Evolutionary conservation across 2,797 vertebrate genomes (phyloP).

Genomic region (Fistularia commersonii): DNA sequence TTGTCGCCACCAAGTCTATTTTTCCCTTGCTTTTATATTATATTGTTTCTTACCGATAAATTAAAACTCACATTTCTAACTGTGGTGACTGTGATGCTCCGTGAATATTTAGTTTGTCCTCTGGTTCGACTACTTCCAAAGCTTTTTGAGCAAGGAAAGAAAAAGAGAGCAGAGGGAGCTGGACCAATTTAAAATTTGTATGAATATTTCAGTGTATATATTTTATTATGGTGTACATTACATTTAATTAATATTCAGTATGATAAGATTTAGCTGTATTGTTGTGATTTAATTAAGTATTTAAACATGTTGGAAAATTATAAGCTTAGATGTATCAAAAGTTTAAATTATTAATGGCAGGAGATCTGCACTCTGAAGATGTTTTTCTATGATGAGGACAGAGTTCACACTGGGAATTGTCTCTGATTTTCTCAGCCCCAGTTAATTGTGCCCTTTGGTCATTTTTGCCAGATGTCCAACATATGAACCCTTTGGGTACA

Average conservation of each 20-base stretch:
- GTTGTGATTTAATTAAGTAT: constrained; percentile 81
- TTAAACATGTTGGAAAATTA: constrained; percentile 71
- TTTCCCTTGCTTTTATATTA: constrained; percentile 38
- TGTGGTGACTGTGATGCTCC: constrained; percentile 48
- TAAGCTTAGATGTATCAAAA: constrained; percentile 61
- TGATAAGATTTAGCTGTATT: constrained; percentile 80
- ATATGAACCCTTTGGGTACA: constrained; percentile 62
- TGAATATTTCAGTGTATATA: constrained; percentile 80
- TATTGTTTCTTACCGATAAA: constrained; percentile 38
- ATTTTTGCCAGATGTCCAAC: constrained; percentile 63
- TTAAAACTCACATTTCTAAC: constrained; percentile 26
- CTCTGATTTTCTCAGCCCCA: constrained; percentile 55
- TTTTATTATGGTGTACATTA: constrained; percentile 83
- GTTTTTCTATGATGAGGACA: constrained; percentile 67
- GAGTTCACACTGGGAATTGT: constrained; percentile 67
- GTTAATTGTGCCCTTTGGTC: constrained; percentile 74
- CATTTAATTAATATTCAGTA: constrained; percentile 79
- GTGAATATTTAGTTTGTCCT: constrained; percentile 63
- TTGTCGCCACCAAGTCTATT: constrained; percentile 10
- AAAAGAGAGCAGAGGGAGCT: constrained; percentile 63
- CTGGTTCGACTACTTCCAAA: constrained; percentile 50
- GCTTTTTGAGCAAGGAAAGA: constrained; percentile 57
- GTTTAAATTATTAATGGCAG: constrained; percentile 69
- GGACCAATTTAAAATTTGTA: constrained; percentile 69
- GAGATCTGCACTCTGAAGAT: constrained; percentile 68